Conservation (phyloP, 1,140 invertebrate genomes). For the Temnothorax curvispinosus region DNA sequence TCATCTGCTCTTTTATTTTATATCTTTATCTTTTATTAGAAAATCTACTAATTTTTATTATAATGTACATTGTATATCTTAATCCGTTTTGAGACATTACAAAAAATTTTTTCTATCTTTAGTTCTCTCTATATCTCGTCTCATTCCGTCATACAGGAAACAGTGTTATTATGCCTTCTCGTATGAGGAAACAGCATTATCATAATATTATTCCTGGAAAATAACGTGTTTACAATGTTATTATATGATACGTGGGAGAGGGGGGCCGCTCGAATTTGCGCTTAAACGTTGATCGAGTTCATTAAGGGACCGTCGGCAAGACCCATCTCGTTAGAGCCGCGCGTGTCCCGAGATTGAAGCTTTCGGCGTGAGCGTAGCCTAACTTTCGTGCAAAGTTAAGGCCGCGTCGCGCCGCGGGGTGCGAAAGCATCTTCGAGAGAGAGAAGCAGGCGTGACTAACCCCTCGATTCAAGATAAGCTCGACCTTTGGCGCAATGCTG, state of each 20-base stretch:
- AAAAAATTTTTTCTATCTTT: background rate
- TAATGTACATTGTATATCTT: background rate
- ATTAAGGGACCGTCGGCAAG: slow-evolving; percentile 36
- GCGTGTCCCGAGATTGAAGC: slow-evolving; percentile 41
- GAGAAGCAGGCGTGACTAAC: slow-evolving; percentile 57
- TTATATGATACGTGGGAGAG: background rate
- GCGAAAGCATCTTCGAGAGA: slow-evolving; percentile 46
- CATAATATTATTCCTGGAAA: slow-evolving; percentile 4
- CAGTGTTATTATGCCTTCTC: background rate
- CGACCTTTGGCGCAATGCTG: slow-evolving; percentile 45
- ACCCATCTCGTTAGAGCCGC: slow-evolving; percentile 39
- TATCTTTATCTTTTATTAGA: background rate
- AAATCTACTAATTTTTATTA: background rate
- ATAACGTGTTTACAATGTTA: background rate
- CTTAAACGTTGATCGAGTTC: slow-evolving; percentile 44
- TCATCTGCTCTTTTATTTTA: background rate
- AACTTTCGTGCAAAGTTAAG: slow-evolving; percentile 56
- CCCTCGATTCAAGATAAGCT: slow-evolving; percentile 59
- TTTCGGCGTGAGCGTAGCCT: slow-evolving; percentile 43
- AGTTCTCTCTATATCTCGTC: background rate
- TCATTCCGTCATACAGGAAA: background rate
- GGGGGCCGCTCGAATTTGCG: slow-evolving; percentile 10
- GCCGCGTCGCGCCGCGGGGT: slow-evolving; percentile 47
- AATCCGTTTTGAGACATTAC: background rate
- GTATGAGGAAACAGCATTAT: background rate